Conservation (phyloP, 2,113 vertebrate genomes). For the Syngnathus floridae region DNA sequence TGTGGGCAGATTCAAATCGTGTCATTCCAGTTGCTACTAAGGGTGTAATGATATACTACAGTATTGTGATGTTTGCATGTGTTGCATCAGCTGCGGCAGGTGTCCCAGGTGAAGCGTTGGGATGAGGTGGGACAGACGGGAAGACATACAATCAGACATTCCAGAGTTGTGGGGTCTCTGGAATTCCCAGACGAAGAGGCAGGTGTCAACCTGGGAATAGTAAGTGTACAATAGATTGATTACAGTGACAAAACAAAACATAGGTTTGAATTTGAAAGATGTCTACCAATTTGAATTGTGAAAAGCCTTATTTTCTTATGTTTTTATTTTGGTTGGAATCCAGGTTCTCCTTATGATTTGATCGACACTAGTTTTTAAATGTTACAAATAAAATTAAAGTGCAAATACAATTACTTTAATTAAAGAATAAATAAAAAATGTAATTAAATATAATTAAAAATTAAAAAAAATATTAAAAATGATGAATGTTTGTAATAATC, state of each 20-base stretch:
- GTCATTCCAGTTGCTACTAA: slow-evolving; percentile 11
- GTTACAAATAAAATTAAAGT: too few species aligned
- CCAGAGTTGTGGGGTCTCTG: slow-evolving; percentile 57
- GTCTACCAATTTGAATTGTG: not conserved
- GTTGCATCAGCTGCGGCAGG: slow-evolving; percentile 65
- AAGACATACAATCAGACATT: slow-evolving; percentile 56
- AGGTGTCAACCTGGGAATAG: slow-evolving; percentile 67
- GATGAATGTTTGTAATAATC: too few species aligned
- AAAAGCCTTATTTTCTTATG: too few species aligned
- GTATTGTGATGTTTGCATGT: slow-evolving; percentile 6
- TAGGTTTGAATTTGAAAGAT: not conserved
- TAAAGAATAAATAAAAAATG: too few species aligned
- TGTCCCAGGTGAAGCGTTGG: slow-evolving; percentile 67
- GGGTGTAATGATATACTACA: not conserved
- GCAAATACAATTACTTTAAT: too few species aligned
- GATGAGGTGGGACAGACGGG: slow-evolving; percentile 56
- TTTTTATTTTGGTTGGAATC: not conserved
- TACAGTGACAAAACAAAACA: not conserved
- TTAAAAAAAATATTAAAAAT: too few species aligned
- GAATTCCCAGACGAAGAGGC: slow-evolving; percentile 71
- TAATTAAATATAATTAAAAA: too few species aligned
- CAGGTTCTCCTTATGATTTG: not conserved
- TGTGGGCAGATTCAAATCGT: slow-evolving; percentile 2
- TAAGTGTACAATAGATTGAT: slow-evolving; percentile 41
- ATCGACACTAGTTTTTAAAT: too few species aligned